These are phyloP conservation scores for Carposina sasakii DNA, from an alignment of 1,140 invertebrate species.

Conservation along the genomic window DNA sequence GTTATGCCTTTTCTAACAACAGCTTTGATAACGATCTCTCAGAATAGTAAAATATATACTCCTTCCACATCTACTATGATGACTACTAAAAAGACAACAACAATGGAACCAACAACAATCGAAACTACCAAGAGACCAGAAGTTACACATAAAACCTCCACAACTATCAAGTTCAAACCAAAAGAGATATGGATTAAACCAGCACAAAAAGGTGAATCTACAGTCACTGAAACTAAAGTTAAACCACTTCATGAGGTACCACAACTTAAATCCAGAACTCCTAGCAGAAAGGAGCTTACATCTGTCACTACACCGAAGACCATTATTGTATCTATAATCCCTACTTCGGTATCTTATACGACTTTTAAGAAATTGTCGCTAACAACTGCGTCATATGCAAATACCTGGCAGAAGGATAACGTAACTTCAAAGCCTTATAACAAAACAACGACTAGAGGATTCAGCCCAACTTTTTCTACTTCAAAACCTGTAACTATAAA, in stretches of 20 bases:
- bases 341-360: slow-evolving; percentile 58
- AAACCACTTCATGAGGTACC: slow-evolving; percentile 37
- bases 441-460: slow-evolving; percentile 26
- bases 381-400: slow-evolving; percentile 42
- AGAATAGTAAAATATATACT: too few relatives aligned
- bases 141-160: slow-evolving; percentile 24
- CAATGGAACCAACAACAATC: slow-evolving; percentile 9
- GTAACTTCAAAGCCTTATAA: slow-evolving; percentile 25
- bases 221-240: slow-evolving; percentile 41
- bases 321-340: slow-evolving; percentile 66
- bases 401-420: slow-evolving; percentile 35
- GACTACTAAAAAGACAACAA: slow-evolving; percentile 3
- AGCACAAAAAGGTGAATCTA: slow-evolving; percentile 60
- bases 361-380: slow-evolving; percentile 61
- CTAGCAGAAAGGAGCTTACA: slow-evolving; percentile 43
- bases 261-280: slow-evolving; percentile 32
- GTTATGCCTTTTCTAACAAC: slow-evolving; percentile 23
- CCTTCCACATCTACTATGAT: slow-evolving; percentile 20
- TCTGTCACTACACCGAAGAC: slow-evolving; percentile 58
- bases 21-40: neutral
- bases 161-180: slow-evolving; percentile 48
- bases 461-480: slow-evolving; percentile 40
- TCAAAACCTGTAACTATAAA: slow-evolving; percentile 36
- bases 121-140: slow-evolving; percentile 34
- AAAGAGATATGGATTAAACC: slow-evolving; percentile 68